Evolutionary conservation across 2,113 vertebrate genomes (phyloP), one percentile per base, ranked within the genome.

Genomic region (Arothron firmamentum): DNA sequence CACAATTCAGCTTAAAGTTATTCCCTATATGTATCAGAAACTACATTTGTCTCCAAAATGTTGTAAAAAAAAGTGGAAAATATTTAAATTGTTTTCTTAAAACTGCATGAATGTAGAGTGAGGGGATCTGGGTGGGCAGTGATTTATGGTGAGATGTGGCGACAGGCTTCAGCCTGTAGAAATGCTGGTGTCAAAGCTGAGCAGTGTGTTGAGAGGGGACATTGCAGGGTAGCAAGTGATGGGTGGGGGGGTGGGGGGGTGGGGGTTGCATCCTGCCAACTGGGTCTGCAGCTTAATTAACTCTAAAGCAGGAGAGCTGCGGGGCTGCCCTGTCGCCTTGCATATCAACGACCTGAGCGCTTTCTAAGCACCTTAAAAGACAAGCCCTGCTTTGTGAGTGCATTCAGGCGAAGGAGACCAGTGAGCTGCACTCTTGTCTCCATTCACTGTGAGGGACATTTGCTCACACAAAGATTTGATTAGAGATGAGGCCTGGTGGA

Each of bases 331-430:
- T 57, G 81, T 88, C 85, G 92, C 89, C 89, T 90, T 90, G 93
- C 92, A 94, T 95, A 91, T 90, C 90, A 93, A 93, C 92, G 90
- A 92, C 88, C 80, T 78, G 68, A 88, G 81, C 80, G 73, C 59
- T 87, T 91, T 90, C 88, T 86, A 81, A 91, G 88, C 82, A 85
- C 83, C 80, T 89, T 87, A 52, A 68, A 85, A 88, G 90, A 93
- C 91, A 94, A 87, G 87, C 87, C 87, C 79, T 78, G 81, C 92
- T 92, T 93, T 93, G 93, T 93, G 87, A 89, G 88, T 65, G 3
- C 59, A 87, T 91, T 86, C 85, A 90, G 88, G 65, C 63, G 49
- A 55, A 66, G 72, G 64, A 70, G 71, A 60, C 77, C 64, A 54
- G 48, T 72, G 70, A 81, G 74, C 77, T n/a, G 70, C 51, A 55